Percentiles rank a stretch among this genome's conserved stretches.
Evolutionary conservation across 1,140 invertebrate species (phyloP).

Genomic region (Babylonia areolata): DNA sequence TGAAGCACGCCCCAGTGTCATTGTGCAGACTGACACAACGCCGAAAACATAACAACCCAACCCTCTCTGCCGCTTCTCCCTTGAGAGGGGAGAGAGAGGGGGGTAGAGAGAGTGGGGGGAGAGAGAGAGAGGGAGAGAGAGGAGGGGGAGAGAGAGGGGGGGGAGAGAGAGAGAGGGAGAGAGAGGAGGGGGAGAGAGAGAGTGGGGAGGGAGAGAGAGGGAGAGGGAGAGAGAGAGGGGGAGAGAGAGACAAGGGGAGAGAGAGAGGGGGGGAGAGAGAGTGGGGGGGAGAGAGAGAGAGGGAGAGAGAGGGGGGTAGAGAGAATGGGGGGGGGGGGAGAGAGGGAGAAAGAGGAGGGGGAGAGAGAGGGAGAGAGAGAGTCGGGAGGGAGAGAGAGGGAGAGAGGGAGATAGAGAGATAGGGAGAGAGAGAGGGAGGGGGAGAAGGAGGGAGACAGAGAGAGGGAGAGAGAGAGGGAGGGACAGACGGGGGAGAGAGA

Average conservation of each 20-base stretch:
- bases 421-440: neutral
- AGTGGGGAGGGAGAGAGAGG: neutral
- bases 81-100: too few relatives aligned
- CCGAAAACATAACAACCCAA: too few relatives aligned
- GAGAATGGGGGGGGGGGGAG: neutral
- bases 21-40: too few relatives aligned
- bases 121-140: conserved; percentile 18
- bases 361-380: neutral
- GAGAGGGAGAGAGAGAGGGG: neutral
- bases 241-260: too few relatives aligned
- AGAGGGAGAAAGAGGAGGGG: neutral
- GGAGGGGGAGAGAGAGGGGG: neutral
- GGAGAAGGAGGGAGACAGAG: neutral
- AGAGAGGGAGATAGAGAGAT: neutral
- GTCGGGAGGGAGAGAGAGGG: neutral
- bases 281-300: neutral
- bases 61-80: too few relatives aligned
- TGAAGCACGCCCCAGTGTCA: too few relatives aligned
- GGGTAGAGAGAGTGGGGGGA: conserved; percentile 19
- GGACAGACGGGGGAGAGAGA: neutral
- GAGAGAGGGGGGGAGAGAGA: neutral
- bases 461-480: neutral
- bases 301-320: too few relatives aligned
- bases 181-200: neutral
- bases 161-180: neutral